These are phyloP conservation scores for Atherinomorus stipes DNA, from an alignment of 2,113 vertebrate genomes.

Conservation along the genomic window DNA sequence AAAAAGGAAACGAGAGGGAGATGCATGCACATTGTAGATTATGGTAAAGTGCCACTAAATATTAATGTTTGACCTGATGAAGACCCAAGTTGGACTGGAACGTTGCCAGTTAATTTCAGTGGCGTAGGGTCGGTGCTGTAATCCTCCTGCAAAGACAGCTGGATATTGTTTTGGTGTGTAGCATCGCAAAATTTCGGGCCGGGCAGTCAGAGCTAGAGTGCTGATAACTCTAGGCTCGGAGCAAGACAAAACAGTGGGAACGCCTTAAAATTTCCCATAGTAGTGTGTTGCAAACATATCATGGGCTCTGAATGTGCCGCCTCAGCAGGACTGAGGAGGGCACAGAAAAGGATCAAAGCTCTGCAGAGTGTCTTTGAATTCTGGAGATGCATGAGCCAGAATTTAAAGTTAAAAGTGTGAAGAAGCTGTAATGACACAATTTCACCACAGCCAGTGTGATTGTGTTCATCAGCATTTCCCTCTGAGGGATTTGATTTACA, in stretches of 20 bases:
- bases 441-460: slow-evolving; percentile 19
- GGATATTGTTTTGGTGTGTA: slow-evolving; percentile 27
- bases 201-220: slow-evolving; percentile 12
- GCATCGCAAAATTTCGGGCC: slow-evolving; percentile 12
- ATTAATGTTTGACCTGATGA: too few relatives aligned
- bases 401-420: slow-evolving; percentile 33
- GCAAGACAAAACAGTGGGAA: neutral
- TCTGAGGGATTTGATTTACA: slow-evolving; percentile 32
- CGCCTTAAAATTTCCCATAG: slow-evolving; percentile 38
- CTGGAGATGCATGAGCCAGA: slow-evolving; percentile 16
- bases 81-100: too few relatives aligned
- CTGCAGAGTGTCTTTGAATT: slow-evolving; percentile 38
- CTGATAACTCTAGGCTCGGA: slow-evolving; percentile 14
- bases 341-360: slow-evolving; percentile 57
- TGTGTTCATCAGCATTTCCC: slow-evolving; percentile 26
- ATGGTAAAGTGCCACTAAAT: too few relatives aligned
- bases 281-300: slow-evolving; percentile 34
- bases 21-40: too few relatives aligned
- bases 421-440: slow-evolving; percentile 25
- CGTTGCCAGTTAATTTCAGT: too few relatives aligned
- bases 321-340: slow-evolving; percentile 52
- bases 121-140: too few relatives aligned
- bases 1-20: too few relatives aligned
- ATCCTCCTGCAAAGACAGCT: slow-evolving; percentile 24
- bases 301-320: slow-evolving; percentile 43